Base-by-base conservation (phyloP, 2,113 vertebrate species). In the Scatophagus argus region DNA sequence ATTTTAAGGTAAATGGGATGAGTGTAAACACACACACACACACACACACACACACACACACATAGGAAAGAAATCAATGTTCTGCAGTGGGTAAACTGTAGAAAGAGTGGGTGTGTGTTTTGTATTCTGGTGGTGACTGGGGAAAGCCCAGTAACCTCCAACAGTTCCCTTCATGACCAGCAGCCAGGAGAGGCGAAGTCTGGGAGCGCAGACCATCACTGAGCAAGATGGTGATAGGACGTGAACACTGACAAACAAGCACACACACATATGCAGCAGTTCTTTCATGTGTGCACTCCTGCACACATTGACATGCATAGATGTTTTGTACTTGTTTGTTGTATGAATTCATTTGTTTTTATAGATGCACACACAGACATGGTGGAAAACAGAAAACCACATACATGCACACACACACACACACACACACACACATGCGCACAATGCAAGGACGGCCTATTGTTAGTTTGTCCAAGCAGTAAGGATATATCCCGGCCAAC, bases 71-170 rank as follows among this genome's bases (percentile, higher is more conserved):
- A 82, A 65, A 84, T 84, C 79, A 82, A 52, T 81, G 52, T 61
- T 84, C 79, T 79, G 25, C 21, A 25, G 77, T 12, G 63, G 63
- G 64, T 87, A 82, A 87, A 83, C 65, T 87, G 77, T 49, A 79
- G 71, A 79, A 77, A 46, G 64, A 74, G 68, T 78, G 76, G 79
- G 68, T 80, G 67, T 83, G 65, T 91, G 83, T 90, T 92, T 89
- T 89, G 80, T 85, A 84, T 82, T 85, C 63, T 89, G 75, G 88
- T 91, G 87, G 86, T 77, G 54, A 81, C 90, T 72, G 72, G 91
- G 90, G 88, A 91, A 93, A 92, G 90, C 90, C 91, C 92, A 92
- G 91, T 86, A 86, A 88, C 89, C 87, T 92, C 86, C 87, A 79
- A 83, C 70, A 81, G 87, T 83, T 63, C 68, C 83, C 71, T 76